Evolutionary conservation across 2,113 vertebrate species (phyloP).

Genomic region (Mobula hypostoma): DNA sequence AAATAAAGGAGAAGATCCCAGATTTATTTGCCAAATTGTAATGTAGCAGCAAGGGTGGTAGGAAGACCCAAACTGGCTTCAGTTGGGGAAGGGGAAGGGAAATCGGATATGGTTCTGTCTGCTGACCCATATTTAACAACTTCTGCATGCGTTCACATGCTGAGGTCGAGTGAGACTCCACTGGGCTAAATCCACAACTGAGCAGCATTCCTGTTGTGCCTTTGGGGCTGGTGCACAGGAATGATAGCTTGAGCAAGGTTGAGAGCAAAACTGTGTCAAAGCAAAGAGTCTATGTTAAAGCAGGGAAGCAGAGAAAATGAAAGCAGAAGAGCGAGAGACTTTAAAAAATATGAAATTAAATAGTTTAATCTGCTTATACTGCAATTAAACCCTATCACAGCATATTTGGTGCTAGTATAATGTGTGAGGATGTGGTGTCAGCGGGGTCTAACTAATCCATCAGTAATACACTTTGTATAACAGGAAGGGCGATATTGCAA

Average conservation of each 20-base stretch:
- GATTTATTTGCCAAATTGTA: not conserved
- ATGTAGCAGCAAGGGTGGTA: not conserved
- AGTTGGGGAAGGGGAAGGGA: not conserved
- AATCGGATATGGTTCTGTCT: not conserved
- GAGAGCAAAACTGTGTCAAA: not conserved
- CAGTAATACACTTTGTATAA: not conserved
- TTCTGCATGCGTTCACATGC: not conserved
- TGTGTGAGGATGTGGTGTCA: conserved; percentile 10
- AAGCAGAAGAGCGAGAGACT: not conserved
- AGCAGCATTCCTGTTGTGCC: not conserved
- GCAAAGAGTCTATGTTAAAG: not conserved
- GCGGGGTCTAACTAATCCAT: not conserved
- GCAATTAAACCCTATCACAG: not conserved
- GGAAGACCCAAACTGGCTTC: not conserved
- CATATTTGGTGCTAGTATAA: not conserved
- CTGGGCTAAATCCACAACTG: not conserved
- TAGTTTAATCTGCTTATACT: not conserved
- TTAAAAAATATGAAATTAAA: not conserved
- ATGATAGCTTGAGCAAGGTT: not conserved
- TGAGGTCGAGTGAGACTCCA: not conserved
- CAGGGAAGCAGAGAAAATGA: not conserved
- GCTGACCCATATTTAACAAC: not conserved
- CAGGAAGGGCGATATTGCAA: conserved; percentile 3
- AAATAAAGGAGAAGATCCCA: not conserved
- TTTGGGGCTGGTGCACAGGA: not conserved